These are phyloP conservation scores for Andricus grossulariae DNA, from an alignment of 1,140 invertebrate genomes.

Conservation along the genomic window DNA sequence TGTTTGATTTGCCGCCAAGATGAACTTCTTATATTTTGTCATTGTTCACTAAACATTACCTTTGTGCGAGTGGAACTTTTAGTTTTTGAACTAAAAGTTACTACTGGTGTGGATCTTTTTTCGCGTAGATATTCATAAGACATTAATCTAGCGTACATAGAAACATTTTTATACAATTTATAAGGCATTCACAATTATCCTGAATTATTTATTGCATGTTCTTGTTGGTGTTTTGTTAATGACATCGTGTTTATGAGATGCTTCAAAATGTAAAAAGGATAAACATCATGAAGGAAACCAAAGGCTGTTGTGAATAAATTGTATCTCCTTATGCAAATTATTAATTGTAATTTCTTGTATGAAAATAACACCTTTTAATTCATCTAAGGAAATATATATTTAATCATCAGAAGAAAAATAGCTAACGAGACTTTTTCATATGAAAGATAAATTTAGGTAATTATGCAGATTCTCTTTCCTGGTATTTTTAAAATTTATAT, in stretches of 20 bases:
- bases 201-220: slow-evolving; percentile 30
- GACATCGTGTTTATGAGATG: slow-evolving; percentile 16
- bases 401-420: not conserved
- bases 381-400: not conserved
- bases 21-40: not conserved
- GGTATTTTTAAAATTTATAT: no score
- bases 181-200: slow-evolving; percentile 23
- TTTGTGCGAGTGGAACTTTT: slow-evolving; percentile 8
- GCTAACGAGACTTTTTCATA: not conserved
- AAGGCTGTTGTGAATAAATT: slow-evolving; percentile 28
- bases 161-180: slow-evolving; percentile 29
- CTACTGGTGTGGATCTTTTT: not conserved
- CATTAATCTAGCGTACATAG: slow-evolving; percentile 29
- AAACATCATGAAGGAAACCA: slow-evolving; percentile 6
- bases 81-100: slow-evolving; percentile 5
- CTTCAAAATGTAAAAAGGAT: slow-evolving; percentile 22
- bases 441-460: no score
- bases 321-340: slow-evolving; percentile 18
- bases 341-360: slow-evolving; percentile 20
- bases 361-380: not conserved
- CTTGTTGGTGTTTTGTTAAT: slow-evolving; percentile 30
- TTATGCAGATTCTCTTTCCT: no score
- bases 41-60: not conserved
- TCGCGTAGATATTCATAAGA: slow-evolving; percentile 19
- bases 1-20: not conserved